Evolutionary conservation across 35 echinoderm and acorn worm genomes (phyloP).

Genomic region (Acanthaster planci): DNA sequence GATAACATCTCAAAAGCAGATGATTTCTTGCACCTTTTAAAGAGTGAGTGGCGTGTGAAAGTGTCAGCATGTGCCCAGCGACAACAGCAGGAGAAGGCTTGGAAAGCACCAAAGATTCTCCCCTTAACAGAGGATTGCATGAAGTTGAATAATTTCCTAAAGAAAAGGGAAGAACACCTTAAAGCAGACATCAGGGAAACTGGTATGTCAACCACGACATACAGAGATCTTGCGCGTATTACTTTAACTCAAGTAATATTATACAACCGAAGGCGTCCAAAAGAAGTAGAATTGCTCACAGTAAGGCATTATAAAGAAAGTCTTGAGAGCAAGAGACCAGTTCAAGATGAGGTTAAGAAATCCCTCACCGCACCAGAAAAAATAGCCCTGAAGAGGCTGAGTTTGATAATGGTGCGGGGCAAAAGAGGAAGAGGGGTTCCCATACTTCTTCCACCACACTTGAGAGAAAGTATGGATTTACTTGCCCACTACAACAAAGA

Average conservation of each 20-base stretch:
- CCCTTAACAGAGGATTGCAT: constrained; percentile 63
- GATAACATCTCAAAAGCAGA: constrained; percentile 27
- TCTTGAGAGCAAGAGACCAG: constrained; percentile 8
- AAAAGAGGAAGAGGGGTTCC: constrained; percentile 59
- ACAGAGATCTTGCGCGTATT: constrained; percentile 30
- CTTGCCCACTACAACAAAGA: not conserved
- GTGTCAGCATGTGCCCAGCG: constrained; percentile 49
- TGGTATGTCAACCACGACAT: constrained; percentile 23
- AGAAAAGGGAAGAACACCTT: constrained; percentile 16
- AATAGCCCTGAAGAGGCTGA: constrained; percentile 24
- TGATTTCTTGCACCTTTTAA: constrained; percentile 37
- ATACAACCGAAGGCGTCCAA: constrained; percentile 55
- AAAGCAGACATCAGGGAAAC: constrained; percentile 26
- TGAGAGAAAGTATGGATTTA: constrained; percentile 46
- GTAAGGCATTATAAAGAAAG: constrained; percentile 24
- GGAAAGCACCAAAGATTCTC: constrained; percentile 41
- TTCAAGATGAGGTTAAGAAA: constrained; percentile 50
- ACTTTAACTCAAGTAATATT: constrained; percentile 48
- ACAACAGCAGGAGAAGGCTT: constrained; percentile 43
- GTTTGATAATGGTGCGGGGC: constrained; percentile 48
- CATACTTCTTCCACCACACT: constrained; percentile 36
- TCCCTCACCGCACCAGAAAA: constrained; percentile 54
- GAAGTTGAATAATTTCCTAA: constrained; percentile 32
- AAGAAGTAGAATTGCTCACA: constrained; percentile 44
- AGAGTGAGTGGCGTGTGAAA: constrained; percentile 21